Evolutionary conservation across 2,888 invertebrate species (phyloP).

Genomic region (Drosophila hamatofila): DNA sequence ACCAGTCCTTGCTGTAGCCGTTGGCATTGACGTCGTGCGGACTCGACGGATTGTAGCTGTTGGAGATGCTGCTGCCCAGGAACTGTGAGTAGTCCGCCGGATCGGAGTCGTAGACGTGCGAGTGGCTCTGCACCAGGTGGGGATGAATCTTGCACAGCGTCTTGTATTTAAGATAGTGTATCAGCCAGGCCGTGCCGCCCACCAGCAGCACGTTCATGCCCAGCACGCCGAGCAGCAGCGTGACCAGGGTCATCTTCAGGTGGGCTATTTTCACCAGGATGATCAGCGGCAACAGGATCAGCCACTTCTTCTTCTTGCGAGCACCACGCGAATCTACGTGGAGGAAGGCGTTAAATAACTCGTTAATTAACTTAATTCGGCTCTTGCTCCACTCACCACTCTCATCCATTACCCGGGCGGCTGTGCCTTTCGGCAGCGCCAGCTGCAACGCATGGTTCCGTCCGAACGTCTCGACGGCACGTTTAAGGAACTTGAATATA

Average conservation of each 20-base stretch:
- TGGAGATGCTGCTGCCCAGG: constrained; percentile 81
- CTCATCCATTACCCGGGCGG: constrained; percentile 73
- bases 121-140: constrained; percentile 83
- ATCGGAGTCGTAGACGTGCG: constrained; percentile 84
- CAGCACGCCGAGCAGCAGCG: constrained; percentile 79
- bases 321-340: constrained; percentile 75
- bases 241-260: constrained; percentile 82
- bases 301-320: constrained; percentile 81
- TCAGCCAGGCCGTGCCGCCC: constrained; percentile 82
- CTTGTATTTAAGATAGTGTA: constrained; percentile 84
- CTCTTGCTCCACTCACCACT: constrained; percentile 67
- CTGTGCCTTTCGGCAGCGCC: constrained; percentile 77
- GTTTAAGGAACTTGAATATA: constrained; percentile 82
- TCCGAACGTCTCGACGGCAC: constrained; percentile 81
- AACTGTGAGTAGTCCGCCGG: constrained; percentile 83
- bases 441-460: constrained; percentile 83
- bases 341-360: not conserved
- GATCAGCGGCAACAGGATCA: constrained; percentile 82
- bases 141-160: constrained; percentile 84
- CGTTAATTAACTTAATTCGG: not conserved
- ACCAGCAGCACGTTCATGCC: constrained; percentile 82
- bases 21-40: constrained; percentile 76
- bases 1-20: constrained; percentile 82
- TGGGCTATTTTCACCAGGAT: constrained; percentile 84
- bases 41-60: constrained; percentile 71